Evolutionary conservation across 2,797 vertebrate genomes (phyloP).

Genomic region (Coracias cyanogaster): DNA sequence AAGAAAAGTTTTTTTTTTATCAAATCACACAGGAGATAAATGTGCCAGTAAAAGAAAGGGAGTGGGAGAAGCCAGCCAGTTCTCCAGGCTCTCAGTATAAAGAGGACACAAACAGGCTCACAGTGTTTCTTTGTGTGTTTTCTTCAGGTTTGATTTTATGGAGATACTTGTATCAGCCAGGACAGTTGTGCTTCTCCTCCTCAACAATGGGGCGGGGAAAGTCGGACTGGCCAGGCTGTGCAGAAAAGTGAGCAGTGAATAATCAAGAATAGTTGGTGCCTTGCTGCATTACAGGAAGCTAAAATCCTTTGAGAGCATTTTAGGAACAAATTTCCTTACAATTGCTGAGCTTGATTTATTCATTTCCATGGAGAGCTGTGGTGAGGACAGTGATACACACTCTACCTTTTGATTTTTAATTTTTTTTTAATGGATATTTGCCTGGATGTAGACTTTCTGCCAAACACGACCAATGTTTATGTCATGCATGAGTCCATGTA

Average conservation of each 20-base stretch:
- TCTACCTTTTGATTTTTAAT: neutral
- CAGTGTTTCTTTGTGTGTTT: neutral
- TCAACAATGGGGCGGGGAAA: neutral
- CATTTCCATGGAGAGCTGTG: neutral
- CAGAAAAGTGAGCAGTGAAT: neutral
- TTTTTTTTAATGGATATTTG: neutral
- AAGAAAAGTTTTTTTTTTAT: neutral
- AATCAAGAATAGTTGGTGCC: neutral
- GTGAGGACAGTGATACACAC: neutral
- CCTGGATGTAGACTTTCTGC: neutral
- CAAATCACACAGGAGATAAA: neutral
- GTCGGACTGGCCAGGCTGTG: fast-evolving
- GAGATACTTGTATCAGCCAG: neutral
- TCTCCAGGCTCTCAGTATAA: neutral
- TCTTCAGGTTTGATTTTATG: neutral
- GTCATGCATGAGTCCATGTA: neutral
- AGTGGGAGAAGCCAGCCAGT: neutral
- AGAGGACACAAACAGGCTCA: neutral
- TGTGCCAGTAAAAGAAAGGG: neutral
- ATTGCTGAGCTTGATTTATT: neutral
- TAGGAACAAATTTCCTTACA: neutral
- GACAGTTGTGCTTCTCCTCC: neutral
- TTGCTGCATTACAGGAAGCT: constrained; percentile 2
- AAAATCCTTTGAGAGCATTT: neutral
- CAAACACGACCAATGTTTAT: neutral